These are phyloP conservation scores for Saturnia pavonia DNA, from an alignment of 2,888 invertebrate genomes.

Conservation along the genomic window DNA sequence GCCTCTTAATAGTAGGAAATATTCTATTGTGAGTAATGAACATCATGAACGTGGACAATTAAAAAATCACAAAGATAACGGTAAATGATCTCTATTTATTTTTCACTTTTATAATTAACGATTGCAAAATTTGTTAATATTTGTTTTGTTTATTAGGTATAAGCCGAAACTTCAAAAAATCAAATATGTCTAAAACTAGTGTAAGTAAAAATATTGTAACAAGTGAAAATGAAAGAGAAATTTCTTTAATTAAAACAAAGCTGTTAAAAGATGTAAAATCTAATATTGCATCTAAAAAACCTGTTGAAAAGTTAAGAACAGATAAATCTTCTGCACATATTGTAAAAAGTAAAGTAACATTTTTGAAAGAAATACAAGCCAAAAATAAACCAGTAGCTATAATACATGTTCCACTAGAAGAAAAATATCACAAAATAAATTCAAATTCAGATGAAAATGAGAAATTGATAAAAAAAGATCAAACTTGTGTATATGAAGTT, in stretches of 20 bases:
- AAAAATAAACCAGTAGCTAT: slow-evolving; percentile 45
- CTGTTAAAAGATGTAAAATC: slow-evolving; percentile 38
- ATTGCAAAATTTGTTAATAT: background rate
- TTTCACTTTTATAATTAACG: background rate
- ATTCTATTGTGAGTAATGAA: slow-evolving; percentile 34
- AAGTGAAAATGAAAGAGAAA: slow-evolving; percentile 51
- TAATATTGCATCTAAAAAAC: slow-evolving; percentile 35
- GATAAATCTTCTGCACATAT: slow-evolving; percentile 25
- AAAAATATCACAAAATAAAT: slow-evolving; percentile 35
- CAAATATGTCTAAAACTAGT: slow-evolving; percentile 45
- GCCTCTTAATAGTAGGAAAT: slow-evolving; percentile 39
- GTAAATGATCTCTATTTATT: slow-evolving; percentile 30
- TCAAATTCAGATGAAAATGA: slow-evolving; percentile 24
- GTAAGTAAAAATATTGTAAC: slow-evolving; percentile 50
- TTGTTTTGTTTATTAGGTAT: slow-evolving; percentile 1
- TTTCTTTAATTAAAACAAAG: slow-evolving; percentile 43
- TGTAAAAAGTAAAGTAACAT: slow-evolving; percentile 35
- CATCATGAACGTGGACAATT: slow-evolving; percentile 38
- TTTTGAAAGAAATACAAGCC: slow-evolving; percentile 41
- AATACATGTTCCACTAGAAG: slow-evolving; percentile 60
- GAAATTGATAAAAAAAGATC: slow-evolving; percentile 31
- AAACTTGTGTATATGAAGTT: slow-evolving; percentile 37
- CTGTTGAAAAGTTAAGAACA: slow-evolving; percentile 37
- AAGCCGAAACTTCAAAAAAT: slow-evolving; percentile 15
- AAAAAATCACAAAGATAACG: slow-evolving; percentile 43